These are phyloP conservation scores for Drosophila sucinea DNA, from an alignment of 1,140 invertebrate species.

Conservation along the genomic window DNA sequence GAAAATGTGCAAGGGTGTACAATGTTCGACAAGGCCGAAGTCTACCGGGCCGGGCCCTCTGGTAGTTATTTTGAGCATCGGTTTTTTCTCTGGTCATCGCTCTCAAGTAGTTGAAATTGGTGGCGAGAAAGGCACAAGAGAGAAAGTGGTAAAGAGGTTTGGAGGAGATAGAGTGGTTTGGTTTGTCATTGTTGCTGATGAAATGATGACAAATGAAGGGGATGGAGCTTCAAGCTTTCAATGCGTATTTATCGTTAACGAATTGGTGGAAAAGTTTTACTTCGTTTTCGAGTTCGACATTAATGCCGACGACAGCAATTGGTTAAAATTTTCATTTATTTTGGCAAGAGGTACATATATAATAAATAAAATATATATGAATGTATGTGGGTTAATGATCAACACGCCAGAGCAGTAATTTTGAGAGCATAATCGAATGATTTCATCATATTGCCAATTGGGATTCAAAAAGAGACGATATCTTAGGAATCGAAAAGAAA, in stretches of 20 bases:
- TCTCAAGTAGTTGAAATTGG: conserved; percentile 63
- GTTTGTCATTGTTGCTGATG: conserved; percentile 63
- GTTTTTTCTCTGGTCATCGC: conserved; percentile 64
- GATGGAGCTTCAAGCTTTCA: conserved; percentile 22
- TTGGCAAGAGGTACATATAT: too few species aligned
- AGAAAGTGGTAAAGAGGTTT: conserved; percentile 63
- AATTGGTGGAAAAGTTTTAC: conserved; percentile 58
- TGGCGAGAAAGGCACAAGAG: conserved; percentile 63
- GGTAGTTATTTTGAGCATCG: conserved; percentile 42
- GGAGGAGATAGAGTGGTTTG: conserved; percentile 36
- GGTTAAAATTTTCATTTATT: conserved; percentile 33
- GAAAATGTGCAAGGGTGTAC: not conserved
- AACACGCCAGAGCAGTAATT: too few species aligned
- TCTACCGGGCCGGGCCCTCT: not conserved
- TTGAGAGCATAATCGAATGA: too few species aligned
- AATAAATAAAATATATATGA: too few species aligned
- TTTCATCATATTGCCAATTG: too few species aligned
- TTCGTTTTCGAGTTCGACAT: conserved; percentile 18
- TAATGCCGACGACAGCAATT: conserved; percentile 17
- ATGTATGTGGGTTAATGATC: too few species aligned
- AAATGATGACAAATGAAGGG: conserved; percentile 45
- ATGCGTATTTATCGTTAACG: conserved; percentile 42
- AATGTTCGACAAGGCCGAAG: not conserved
- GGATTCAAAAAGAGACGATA: too few species aligned
- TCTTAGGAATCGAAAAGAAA: too few species aligned